These are phyloP conservation scores for Cryptoblepharus egeriae DNA, from an alignment of 2,797 vertebrate genomes.

Conservation along the genomic window DNA sequence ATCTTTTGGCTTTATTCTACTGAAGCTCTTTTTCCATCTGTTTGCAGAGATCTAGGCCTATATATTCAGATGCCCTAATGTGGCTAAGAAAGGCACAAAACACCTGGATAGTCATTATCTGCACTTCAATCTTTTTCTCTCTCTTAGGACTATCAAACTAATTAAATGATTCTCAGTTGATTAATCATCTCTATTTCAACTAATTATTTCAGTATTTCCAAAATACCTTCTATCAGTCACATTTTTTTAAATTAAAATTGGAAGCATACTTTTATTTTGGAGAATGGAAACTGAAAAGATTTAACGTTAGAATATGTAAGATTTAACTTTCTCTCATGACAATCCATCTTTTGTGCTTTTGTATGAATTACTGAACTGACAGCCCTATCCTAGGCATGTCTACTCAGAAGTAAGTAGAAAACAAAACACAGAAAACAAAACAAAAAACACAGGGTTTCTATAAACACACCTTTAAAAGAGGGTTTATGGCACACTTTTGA, in stretches of 20 bases:
- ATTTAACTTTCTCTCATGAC: not conserved
- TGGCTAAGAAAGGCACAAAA: not conserved
- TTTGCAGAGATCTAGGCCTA: not conserved
- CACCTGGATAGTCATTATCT: not conserved
- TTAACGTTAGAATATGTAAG: not conserved
- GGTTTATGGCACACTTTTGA: no score
- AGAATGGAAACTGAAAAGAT: not conserved
- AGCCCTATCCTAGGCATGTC: no score
- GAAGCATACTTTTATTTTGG: no score
- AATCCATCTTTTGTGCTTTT: no score
- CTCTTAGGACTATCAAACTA: not conserved
- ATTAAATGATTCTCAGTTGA: not conserved
- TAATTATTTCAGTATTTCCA: not conserved
- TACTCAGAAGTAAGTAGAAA: no score
- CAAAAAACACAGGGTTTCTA: no score
- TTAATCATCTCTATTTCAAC: not conserved
- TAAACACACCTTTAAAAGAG: no score
- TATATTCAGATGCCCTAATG: not conserved
- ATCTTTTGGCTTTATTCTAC: conserved; percentile 10
- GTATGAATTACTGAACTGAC: not conserved
- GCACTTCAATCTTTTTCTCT: not conserved
- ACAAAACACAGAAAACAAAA: no score
- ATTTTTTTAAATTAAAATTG: not conserved
- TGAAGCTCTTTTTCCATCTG: not conserved
- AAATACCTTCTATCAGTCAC: not conserved